Evolutionary conservation across 2,113 vertebrate species (phyloP), one percentile per base, ranked within the genome.

Genomic region (Alaudala cheleensis): DNA sequence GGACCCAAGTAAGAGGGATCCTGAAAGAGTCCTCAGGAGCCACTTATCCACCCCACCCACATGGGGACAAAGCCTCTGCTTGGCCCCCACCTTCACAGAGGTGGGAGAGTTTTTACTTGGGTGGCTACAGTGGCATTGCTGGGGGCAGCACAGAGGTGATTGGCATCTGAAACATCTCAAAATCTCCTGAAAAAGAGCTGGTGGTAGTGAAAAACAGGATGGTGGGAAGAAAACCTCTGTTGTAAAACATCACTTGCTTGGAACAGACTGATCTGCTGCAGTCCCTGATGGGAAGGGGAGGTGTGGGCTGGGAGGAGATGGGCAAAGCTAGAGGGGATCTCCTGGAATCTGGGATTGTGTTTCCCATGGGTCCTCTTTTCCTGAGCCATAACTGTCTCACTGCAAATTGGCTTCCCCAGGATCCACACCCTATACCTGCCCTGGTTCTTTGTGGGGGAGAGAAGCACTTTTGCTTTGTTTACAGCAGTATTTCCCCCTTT

Each of bases 391-490:
- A 1, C 11, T 49, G 26, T 40, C 19, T 72, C 25, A 18, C 20
- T 70, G 28, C 21, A 37, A 40, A 86, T 31, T 9, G 11, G 5
- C 28, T 73, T 74, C 22, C 28, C 16, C 31, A 37, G n/a, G n/a
- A 39, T 92, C 88, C 57, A 47, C 4, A 16, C 17, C 34, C 33
- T 10, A 3, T 12, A 2, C 18, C 17, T 82, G 39, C 29, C 20
- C 45, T 2, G 1, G 10, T 53, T 70, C 33, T 47, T 0, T 18
- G 11, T 0, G 3, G 37, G 6, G 7, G 33, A 40, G n/a, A 50
- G 9, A 70, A 49, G 19, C 9, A 57, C 2, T 69, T 92, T 15
- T 51, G 12, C 40, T 80, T 76, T 47, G 0, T 56, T 67, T 65
- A 40, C 0, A 6, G 33, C 18, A 80, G 40, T 2, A 0, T 86